Conservation (phyloP, 2,113 vertebrate genomes). For the Oncorhynchus tshawytscha region DNA sequence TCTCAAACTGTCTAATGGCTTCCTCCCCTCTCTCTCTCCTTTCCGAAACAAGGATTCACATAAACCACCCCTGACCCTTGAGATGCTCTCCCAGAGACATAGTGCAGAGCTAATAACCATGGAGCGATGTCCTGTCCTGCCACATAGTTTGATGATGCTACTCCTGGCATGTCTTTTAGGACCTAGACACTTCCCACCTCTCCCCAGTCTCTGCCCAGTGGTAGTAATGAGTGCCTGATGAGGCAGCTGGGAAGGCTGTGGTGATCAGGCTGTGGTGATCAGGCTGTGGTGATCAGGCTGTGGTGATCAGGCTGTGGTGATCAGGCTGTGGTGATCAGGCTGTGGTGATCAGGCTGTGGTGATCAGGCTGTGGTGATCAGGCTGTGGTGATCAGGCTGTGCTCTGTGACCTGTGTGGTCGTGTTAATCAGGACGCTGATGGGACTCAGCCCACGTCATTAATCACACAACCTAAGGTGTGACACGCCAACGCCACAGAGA, state of each 20-base stretch:
- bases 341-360: too few relatives aligned
- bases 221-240: conserved; percentile 65
- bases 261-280: conserved; percentile 48
- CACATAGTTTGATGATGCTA: neutral
- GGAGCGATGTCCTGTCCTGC: neutral
- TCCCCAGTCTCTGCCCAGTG: neutral
- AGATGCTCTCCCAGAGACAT: neutral
- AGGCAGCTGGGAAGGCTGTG: conserved; percentile 27
- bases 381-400: too few relatives aligned
- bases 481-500: conserved; percentile 69
- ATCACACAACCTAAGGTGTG: conserved; percentile 87
- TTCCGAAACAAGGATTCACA: neutral
- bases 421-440: conserved; percentile 93
- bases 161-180: too few relatives aligned
- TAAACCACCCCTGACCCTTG: neutral
- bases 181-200: neutral
- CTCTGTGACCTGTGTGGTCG: conserved; percentile 91
- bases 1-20: too few relatives aligned
- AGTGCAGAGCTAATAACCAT: neutral
- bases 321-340: too few relatives aligned
- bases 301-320: too few relatives aligned
- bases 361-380: too few relatives aligned
- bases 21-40: too few relatives aligned
- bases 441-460: conserved; percentile 91
- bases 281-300: too few relatives aligned